Evolutionary conservation across 2,113 vertebrate genomes (phyloP).

Genomic region (Corythoichthys intestinalis): DNA sequence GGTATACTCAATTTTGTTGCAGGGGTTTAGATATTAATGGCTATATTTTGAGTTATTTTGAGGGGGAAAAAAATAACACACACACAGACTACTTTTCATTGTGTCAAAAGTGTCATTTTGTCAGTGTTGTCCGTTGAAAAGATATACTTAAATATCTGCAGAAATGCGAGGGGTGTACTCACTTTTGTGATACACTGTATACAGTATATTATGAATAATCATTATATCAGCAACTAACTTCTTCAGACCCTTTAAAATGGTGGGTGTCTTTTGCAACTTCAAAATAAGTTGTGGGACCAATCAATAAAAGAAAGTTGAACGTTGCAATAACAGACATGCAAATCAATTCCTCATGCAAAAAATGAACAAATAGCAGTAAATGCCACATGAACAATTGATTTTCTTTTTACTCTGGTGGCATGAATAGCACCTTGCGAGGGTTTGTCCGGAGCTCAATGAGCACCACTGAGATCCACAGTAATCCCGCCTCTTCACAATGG

Average conservation of each 20-base stretch:
- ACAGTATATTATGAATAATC: no score
- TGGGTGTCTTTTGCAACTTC: neutral
- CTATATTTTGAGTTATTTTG: no score
- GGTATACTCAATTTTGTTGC: no score
- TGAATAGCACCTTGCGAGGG: constrained; percentile 10
- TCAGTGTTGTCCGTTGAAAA: no score
- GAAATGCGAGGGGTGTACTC: no score
- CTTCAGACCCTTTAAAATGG: neutral
- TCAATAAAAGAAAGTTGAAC: neutral
- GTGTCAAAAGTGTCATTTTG: no score
- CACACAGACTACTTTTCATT: no score
- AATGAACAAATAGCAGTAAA: constrained; percentile 17
- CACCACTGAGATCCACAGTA: constrained; percentile 16
- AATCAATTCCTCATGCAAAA: constrained; percentile 1
- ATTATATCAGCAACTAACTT: neutral
- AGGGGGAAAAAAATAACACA: no score
- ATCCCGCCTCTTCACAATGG: constrained; percentile 11
- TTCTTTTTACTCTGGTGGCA: constrained; percentile 11
- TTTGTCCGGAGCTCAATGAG: constrained; percentile 4
- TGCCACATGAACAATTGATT: constrained; percentile 31
- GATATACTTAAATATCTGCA: no score
- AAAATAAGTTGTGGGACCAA: neutral
- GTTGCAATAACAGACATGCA: neutral
- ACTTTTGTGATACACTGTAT: no score
- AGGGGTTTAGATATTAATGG: no score